Base-by-base conservation (phyloP, 2,888 invertebrate species). In the Stenoptilia bipunctidactyla region DNA sequence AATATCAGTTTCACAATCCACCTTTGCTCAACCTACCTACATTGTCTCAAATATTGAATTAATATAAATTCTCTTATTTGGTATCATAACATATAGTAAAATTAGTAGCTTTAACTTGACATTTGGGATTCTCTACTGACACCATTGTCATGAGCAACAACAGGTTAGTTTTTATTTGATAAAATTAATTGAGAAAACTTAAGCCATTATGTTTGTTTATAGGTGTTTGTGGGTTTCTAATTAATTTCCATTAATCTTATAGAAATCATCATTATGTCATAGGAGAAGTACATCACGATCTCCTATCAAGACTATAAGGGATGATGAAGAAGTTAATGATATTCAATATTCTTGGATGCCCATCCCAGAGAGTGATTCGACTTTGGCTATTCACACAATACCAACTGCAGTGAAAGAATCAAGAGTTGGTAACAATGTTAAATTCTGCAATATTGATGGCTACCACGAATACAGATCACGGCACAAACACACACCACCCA, bases 301-400 rank as follows among this genome's bases (percentile, higher is more conserved):
- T 6, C 66, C 70, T 33, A 30, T 45, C 1, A 56, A 48, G 43
- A 43, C 15, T 4, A 27, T 43, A 5, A 50, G 51, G 4, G 48
- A 55, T 13, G 55, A 61, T 39, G 58, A 58, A 34, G 53, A 58
- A 15, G 50, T 43, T 14, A 57, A 55, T 40, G 67, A 75, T 43
- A 65, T 71, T 35, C 66, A 76, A 47, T 83, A 82, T 45, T 77
- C 82, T 6, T 83, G 82, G 82, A 72, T 82, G 75, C 82, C 82
- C 3, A 74, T 80, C 1, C 83, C 82, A 0, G 82, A 82, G n/a
- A 56, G 68, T 36, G 79, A 80, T 39, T 56, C 58, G 1, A 71
- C 61, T 38, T 60, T 79, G 1, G 72, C 70, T 8, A 61, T 79
- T 9, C 83, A 82, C 45, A 66, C 75, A 1, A 69, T 82, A 49